phyloP scores from a whole-genome alignment of 1,140 invertebrate genomes.

The Lepeophtheirus salmonis region DNA sequence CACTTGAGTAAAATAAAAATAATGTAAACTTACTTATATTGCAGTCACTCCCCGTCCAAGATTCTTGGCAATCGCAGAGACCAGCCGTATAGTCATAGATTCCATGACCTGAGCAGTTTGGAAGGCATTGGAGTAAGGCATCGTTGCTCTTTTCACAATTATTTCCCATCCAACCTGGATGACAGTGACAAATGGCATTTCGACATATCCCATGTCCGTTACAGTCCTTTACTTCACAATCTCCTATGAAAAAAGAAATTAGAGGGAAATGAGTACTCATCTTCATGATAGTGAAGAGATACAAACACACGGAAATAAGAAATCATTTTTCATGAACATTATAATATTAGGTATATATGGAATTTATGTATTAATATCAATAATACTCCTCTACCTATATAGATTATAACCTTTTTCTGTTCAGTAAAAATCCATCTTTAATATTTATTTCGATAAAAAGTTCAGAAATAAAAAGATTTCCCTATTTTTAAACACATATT shows the following conservation, averaged over 20 bases:
- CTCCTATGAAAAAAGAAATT: slow-evolving; percentile 26
- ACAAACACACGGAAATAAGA: too few relatives aligned
- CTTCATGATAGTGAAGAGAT: too few relatives aligned
- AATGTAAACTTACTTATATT: slow-evolving; percentile 47
- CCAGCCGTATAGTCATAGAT: slow-evolving; percentile 66
- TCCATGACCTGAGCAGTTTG: slow-evolving; percentile 69
- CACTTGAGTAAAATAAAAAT: neutral
- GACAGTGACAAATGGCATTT: slow-evolving; percentile 70
- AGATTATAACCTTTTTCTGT: too few relatives aligned
- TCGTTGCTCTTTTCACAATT: slow-evolving; percentile 72
- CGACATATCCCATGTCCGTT: slow-evolving; percentile 69
- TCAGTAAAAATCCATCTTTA: too few relatives aligned
- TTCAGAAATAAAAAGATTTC: too few relatives aligned
- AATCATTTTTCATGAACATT: too few relatives aligned
- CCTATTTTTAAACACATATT: too few relatives aligned
- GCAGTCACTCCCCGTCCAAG: slow-evolving; percentile 72
- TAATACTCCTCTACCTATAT: too few relatives aligned
- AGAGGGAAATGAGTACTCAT: neutral
- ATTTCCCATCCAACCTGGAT: slow-evolving; percentile 70
- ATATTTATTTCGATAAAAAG: too few relatives aligned
- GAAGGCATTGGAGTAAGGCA: slow-evolving; percentile 64
- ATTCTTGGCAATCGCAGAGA: slow-evolving; percentile 62
- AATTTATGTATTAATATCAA: too few relatives aligned
- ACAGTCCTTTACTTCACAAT: slow-evolving; percentile 75
- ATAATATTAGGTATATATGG: too few relatives aligned